phyloP scores from a whole-genome alignment of 2,797 vertebrate genomes.

The Neostethus bicornis region DNA sequence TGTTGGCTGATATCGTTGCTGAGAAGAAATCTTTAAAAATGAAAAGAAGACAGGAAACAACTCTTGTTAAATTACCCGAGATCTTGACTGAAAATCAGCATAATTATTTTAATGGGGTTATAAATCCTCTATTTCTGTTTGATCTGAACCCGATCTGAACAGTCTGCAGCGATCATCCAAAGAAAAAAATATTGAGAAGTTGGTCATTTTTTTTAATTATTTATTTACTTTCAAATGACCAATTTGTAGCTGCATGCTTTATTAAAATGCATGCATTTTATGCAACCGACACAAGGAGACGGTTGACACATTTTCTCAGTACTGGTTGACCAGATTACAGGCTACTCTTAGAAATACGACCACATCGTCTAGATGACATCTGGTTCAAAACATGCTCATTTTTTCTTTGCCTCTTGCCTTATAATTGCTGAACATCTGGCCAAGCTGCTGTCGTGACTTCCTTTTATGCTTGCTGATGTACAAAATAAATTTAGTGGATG shows the following conservation, averaged over 20 bases:
- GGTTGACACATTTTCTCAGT: background rate
- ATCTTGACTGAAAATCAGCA: too few relatives aligned
- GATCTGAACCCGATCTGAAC: too few relatives aligned
- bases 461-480: constrained; percentile 27
- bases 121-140: too few relatives aligned
- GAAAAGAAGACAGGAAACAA: too few relatives aligned
- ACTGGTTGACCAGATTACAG: background rate
- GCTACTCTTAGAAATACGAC: too few relatives aligned
- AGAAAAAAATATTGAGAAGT: too few relatives aligned
- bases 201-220: background rate
- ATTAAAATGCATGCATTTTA: background rate
- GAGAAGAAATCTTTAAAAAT: too few relatives aligned
- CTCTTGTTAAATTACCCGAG: too few relatives aligned
- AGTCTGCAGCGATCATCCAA: too few relatives aligned
- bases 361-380: constrained; percentile 41
- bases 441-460: constrained; percentile 7
- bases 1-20: too few relatives aligned
- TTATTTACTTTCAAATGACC: background rate
- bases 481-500: constrained; percentile 38
- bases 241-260: background rate
- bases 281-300: background rate
- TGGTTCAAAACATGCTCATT: constrained; percentile 25
- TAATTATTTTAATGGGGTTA: too few relatives aligned
- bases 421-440: background rate
- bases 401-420: constrained; percentile 9